phyloP scores from a whole-genome alignment of 2,113 vertebrate genomes.

The Callospermophilus lateralis region DNA sequence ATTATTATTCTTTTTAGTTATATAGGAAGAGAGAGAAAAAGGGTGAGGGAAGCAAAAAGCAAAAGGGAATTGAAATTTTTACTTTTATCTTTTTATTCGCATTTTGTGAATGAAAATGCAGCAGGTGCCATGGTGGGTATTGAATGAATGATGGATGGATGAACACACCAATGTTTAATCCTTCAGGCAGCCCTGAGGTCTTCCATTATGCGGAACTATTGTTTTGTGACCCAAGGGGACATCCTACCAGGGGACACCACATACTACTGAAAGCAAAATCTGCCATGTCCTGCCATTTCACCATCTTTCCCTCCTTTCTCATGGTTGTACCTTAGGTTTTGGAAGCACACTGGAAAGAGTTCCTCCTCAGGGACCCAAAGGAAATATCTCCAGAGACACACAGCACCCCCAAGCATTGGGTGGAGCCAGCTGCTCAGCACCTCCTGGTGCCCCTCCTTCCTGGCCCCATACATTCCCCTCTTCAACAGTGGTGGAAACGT shows the following conservation, averaged over 20 bases:
- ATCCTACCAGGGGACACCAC: no score
- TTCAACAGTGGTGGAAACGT: neutral
- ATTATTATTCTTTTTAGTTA: no score
- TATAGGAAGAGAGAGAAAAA: no score
- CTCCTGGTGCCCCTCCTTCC: neutral
- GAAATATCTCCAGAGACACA: neutral
- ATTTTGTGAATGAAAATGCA: neutral
- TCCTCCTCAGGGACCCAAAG: neutral
- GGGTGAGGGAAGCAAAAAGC: no score
- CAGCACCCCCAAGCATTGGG: neutral
- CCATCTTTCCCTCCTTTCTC: neutral
- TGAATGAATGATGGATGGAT: neutral
- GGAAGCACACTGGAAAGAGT: neutral
- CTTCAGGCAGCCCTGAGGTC: neutral
- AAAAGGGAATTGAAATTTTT: neutral
- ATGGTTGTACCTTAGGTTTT: neutral
- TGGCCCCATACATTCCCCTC: no score
- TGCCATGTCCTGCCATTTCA: neutral
- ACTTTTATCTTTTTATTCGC: neutral
- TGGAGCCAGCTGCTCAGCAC: neutral
- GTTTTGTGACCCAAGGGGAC: neutral
- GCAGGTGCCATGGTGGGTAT: neutral
- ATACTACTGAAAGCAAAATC: neutral
- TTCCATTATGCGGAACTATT: neutral
- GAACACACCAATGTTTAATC: neutral